These are phyloP conservation scores for Radopholus similis DNA, from an alignment of 1,140 invertebrate species.

Conservation along the genomic window DNA sequence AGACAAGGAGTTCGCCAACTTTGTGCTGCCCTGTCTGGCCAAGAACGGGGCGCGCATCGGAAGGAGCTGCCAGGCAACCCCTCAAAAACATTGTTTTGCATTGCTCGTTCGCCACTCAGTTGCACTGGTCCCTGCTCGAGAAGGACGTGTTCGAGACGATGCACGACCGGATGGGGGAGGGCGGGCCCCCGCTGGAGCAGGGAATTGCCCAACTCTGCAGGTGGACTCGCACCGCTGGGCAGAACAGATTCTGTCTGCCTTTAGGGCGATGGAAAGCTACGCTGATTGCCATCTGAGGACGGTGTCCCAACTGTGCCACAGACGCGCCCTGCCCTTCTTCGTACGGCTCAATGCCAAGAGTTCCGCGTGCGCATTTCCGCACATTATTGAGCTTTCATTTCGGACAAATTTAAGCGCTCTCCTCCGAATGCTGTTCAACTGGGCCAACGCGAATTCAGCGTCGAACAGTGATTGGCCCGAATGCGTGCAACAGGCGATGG, in stretches of 20 bases:
- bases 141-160: slow-evolving; percentile 9
- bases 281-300: slow-evolving; percentile 14
- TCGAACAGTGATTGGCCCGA: slow-evolving; percentile 2
- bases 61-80: slow-evolving; percentile 6
- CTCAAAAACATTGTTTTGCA: background rate
- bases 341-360: slow-evolving; percentile 11
- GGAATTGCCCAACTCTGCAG: slow-evolving; percentile 1
- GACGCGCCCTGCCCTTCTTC: slow-evolving; percentile 10
- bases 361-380: background rate
- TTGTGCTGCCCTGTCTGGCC: slow-evolving; percentile 7
- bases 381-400: background rate
- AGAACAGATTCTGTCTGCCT: background rate
- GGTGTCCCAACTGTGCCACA: slow-evolving; percentile 6
- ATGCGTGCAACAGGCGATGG: slow-evolving; percentile 11
- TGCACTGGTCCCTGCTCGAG: slow-evolving; percentile 16
- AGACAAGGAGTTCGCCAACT: slow-evolving; percentile 3
- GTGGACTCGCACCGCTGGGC: background rate
- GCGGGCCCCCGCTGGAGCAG: background rate
- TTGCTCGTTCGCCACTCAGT: background rate
- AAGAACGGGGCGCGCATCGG: background rate
- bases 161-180: background rate
- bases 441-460: background rate
- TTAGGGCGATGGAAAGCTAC: slow-evolving; percentile 14
- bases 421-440: slow-evolving; percentile 1
- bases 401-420: slow-evolving; percentile 1